Conservation (phyloP, 2,797 vertebrate genomes). For the Nyctibius grandis region DNA sequence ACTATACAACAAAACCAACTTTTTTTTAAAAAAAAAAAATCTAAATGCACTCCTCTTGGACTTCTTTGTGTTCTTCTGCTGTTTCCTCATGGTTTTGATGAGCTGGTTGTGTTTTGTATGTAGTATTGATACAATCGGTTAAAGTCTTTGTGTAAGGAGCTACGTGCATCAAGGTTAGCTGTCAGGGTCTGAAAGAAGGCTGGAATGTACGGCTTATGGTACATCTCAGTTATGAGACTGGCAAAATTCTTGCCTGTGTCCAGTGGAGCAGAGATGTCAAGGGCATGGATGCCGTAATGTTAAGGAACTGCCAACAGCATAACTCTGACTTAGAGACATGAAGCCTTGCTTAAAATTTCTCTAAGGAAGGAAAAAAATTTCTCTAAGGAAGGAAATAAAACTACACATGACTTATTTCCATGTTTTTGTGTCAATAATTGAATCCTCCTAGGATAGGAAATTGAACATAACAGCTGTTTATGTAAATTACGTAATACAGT, state of each 20-base stretch:
- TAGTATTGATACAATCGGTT: too few species aligned
- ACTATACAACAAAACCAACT: neutral
- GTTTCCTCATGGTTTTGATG: neutral
- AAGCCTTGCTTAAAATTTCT: neutral
- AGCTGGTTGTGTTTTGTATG: neutral
- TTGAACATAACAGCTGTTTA: neutral
- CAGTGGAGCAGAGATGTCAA: neutral
- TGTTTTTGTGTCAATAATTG: neutral
- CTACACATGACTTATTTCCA: neutral
- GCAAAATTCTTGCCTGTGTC: neutral
- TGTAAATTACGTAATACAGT: neutral
- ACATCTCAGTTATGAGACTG: neutral
- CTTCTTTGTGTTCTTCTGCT: neutral
- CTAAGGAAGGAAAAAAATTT: neutral
- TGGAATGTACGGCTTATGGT: neutral
- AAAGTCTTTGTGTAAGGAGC: neutral
- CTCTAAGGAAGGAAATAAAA: neutral
- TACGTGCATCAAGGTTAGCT: too few species aligned
- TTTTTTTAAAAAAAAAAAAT: fast-evolving
- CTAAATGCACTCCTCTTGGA: fast-evolving
- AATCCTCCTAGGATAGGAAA: neutral
- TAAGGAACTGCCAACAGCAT: neutral
- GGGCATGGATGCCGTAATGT: neutral
- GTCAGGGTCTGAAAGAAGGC: neutral
- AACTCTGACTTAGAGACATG: neutral